These are phyloP conservation scores for Odontocolon sp. DNA, from an alignment of 2,888 invertebrate genomes.

Conservation along the genomic window DNA sequence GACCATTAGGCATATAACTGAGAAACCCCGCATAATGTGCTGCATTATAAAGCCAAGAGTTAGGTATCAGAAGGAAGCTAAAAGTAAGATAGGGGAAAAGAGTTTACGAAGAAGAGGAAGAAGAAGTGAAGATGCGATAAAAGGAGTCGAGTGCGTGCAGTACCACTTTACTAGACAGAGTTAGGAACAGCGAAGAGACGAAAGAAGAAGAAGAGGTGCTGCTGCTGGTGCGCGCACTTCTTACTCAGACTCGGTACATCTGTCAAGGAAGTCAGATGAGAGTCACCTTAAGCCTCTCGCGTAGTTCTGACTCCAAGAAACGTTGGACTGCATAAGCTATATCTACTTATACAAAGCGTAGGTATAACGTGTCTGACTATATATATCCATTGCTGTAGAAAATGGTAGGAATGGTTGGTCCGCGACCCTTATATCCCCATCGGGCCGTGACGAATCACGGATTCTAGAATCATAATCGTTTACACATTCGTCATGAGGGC, in stretches of 20 bases:
- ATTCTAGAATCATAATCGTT: slow-evolving; percentile 49
- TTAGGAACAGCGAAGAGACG: neutral
- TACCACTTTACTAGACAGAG: slow-evolving; percentile 12
- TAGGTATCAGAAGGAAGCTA: too few species aligned
- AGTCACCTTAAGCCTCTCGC: slow-evolving; percentile 44
- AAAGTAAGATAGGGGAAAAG: slow-evolving; percentile 5
- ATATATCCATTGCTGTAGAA: neutral
- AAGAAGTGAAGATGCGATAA: slow-evolving; percentile 25
- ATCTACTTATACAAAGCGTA: neutral
- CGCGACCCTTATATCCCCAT: neutral
- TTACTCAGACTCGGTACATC: slow-evolving; percentile 41
- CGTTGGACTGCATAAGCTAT: neutral
- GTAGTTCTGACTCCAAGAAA: slow-evolving; percentile 1
- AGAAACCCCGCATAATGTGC: slow-evolving; percentile 39
- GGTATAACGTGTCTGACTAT: neutral
- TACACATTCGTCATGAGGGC: slow-evolving; percentile 52
- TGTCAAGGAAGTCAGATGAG: slow-evolving; percentile 47
- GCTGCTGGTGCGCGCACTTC: slow-evolving; percentile 42
- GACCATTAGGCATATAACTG: slow-evolving; percentile 58
- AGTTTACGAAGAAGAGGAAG: slow-evolving; percentile 2
- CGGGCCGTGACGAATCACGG: slow-evolving; percentile 21
- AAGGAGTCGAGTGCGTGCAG: slow-evolving; percentile 20
- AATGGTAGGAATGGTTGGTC: neutral
- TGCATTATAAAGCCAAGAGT: slow-evolving; percentile 8
- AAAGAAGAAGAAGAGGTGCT: slow-evolving; percentile 3